phyloP scores from a whole-genome alignment of 2,113 vertebrate genomes.

The Rhinolophus ferrumequinum region DNA sequence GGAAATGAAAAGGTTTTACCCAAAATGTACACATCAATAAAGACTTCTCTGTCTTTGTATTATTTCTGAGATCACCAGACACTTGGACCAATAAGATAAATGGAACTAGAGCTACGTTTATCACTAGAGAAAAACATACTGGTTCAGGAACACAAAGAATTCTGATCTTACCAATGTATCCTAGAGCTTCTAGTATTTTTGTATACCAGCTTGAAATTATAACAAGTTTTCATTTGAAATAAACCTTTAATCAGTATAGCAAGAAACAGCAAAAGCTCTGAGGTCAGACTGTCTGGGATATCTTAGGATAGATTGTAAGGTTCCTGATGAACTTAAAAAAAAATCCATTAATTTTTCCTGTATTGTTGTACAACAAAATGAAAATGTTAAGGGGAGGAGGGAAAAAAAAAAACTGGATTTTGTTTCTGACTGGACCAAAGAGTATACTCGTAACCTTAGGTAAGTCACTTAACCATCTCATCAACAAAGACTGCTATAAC shows the following conservation, averaged over 20 bases:
- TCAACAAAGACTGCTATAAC: background rate
- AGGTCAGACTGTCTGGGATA: background rate
- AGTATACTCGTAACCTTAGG: background rate
- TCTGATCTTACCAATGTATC: background rate
- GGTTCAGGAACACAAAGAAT: background rate
- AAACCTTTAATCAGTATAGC: background rate
- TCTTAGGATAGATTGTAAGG: background rate
- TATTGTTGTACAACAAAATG: background rate
- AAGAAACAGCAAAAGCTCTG: background rate
- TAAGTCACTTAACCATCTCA: background rate
- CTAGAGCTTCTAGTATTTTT: background rate
- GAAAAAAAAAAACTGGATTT: background rate
- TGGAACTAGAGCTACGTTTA: background rate
- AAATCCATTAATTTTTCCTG: background rate
- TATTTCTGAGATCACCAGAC: background rate
- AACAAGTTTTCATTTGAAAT: conserved; percentile 24
- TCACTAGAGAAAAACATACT: background rate
- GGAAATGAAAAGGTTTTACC: background rate
- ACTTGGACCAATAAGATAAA: background rate
- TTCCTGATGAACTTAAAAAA: background rate
- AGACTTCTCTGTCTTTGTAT: background rate
- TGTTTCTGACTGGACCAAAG: background rate
- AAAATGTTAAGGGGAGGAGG: background rate
- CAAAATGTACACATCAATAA: background rate
- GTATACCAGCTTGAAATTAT: background rate